Evolutionary conservation across 2,888 invertebrate species (phyloP), one percentile per base, ranked within the genome.

Genomic region (Atherix ibis): DNA sequence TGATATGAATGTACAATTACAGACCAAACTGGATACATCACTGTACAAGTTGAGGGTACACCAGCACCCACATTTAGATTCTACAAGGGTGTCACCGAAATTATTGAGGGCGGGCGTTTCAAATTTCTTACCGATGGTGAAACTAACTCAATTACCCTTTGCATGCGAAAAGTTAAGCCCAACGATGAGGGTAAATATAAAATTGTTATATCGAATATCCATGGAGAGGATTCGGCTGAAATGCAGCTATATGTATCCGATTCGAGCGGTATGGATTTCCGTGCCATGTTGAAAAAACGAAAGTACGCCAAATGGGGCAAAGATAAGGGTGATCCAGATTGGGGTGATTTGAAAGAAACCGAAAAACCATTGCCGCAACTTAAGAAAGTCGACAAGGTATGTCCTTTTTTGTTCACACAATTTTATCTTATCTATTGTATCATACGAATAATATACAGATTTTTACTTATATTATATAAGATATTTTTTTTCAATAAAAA

Each of bases 261-360:
- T 67, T 78, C 94, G 43, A 91, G 91, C 65, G 92, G 92, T 46
- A 85, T 97, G 82, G 98, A 98, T 66, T 99, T 97, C 82, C 80
- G 98, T 65, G 80, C 92, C 42, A 83, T 97, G 83, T 71, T 98
- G 49, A 94, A 92, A 65, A 94, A 91, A 69, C 78, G 89, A 53
- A 88, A 87, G 65, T 91, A 91, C 61, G 82, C 83, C 50, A 85
- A 88, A 70, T 91, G 89, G 89, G 84, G 72, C 40, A 76, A 80
- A 60, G 82, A 89, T 46, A 83, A 94, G 47, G 82, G 79, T 34
- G 91, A 92, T 50, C 83, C 83, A 22, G 87, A 94, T 58, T 91
- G 85, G 78, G 88, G 87, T 46, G 83, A 89, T 49, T 72, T 95
- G 39, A 94, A 94, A 63, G 87, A 89, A 65, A 74, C 74, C 14